Evolutionary conservation across 2,113 vertebrate species (phyloP).

Genomic region (Lanius collurio): DNA sequence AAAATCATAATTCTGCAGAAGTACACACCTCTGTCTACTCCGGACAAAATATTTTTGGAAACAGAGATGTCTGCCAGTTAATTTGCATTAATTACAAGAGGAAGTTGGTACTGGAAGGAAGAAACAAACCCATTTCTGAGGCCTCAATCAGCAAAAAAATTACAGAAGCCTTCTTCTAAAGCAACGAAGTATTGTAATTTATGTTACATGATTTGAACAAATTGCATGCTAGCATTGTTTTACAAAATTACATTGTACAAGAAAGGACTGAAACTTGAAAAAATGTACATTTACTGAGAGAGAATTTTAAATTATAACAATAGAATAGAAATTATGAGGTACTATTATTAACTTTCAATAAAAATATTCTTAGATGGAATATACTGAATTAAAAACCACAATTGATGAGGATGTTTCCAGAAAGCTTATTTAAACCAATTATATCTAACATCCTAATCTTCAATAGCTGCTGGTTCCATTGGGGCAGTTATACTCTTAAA

Average conservation of each 20-base stretch:
- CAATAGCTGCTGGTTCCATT: neutral
- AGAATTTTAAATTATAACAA: neutral
- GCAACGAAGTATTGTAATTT: neutral
- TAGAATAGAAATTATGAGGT: neutral
- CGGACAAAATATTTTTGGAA: neutral
- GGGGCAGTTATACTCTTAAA: neutral
- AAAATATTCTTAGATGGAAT: neutral
- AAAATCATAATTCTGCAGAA: neutral
- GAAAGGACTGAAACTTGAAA: no score
- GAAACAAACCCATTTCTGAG: neutral
- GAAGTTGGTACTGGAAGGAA: neutral
- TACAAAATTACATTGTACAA: neutral
- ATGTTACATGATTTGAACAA: neutral
- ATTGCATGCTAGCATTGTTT: neutral
- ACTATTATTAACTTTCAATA: neutral
- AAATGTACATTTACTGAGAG: neutral
- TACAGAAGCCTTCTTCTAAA: neutral
- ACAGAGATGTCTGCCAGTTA: neutral
- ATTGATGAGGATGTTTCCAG: neutral
- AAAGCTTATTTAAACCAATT: neutral
- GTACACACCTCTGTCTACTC: fast-evolving
- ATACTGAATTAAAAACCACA: neutral
- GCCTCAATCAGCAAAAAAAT: neutral
- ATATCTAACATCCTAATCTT: neutral
- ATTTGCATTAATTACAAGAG: neutral